phyloP scores from a whole-genome alignment of 2,888 invertebrate species.

The Campoplex nolae region DNA sequence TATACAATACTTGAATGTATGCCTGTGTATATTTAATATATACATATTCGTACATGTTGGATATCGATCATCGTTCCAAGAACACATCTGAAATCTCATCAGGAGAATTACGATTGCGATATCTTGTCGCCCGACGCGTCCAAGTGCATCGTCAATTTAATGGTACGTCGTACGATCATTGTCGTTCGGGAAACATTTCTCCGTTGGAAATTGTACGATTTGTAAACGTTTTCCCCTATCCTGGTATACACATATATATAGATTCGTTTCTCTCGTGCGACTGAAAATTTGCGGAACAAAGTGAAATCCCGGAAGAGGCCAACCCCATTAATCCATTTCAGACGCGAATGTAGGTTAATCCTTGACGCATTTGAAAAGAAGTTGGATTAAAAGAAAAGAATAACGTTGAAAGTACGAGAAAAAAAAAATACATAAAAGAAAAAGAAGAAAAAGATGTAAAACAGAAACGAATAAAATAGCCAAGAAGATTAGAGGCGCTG shows the following conservation, averaged over 20 bases:
- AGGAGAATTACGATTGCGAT: conserved; percentile 57
- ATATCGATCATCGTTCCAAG: conserved; percentile 54
- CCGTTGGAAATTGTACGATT: conserved; percentile 9
- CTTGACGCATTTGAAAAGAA: conserved; percentile 22
- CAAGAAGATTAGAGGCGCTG: conserved; percentile 16
- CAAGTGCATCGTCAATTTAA: conserved; percentile 54
- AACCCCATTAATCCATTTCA: not conserved
- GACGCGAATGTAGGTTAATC: conserved; percentile 4
- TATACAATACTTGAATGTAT: not conserved
- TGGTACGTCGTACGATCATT: conserved; percentile 37
- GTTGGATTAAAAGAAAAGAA: conserved; percentile 11
- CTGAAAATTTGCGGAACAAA: not conserved
- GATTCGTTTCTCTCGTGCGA: not conserved
- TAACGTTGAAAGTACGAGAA: not conserved
- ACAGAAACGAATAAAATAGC: conserved; percentile 13
- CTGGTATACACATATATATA: too few species aligned
- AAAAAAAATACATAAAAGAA: conserved; percentile 8
- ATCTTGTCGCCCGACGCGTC: conserved; percentile 41
- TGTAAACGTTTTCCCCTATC: conserved; percentile 9
- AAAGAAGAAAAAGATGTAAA: conserved; percentile 11
- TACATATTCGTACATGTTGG: conserved; percentile 8
- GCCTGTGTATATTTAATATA: not conserved
- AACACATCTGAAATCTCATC: conserved; percentile 53
- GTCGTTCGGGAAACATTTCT: not conserved
- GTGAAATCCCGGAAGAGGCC: not conserved